Base-by-base conservation (phyloP, 2,797 vertebrate genomes). In the Microhierax caerulescens region DNA sequence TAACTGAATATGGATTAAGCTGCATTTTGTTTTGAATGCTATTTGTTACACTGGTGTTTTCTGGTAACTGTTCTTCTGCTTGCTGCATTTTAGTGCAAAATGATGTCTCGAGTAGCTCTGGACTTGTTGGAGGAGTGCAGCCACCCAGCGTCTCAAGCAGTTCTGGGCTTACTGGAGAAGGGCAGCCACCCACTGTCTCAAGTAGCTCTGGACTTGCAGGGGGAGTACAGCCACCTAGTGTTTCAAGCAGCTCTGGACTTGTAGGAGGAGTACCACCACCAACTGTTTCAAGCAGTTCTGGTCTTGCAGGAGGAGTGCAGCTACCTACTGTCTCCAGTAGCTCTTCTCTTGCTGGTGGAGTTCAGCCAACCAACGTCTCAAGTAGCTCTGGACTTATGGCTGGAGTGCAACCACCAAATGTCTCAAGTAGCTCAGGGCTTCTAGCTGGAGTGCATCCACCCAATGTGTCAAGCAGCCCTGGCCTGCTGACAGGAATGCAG, bases 361-460 rank as follows among this genome's bases (percentile, higher is more conserved):
- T 98, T 91, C 98, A 97, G 63, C 97, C 98, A 73, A 76, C 97
- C 47, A 98, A 53, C 2, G 94, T 98, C 72, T 97, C 98, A 5
- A 97, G 50, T 94, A 97, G 94, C 90, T 97, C 98, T 85, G 98
- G 98, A 97, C 98, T 98, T 96, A 57, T 97, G 80, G 68, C 94
- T 95, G 98, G 97, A 93, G 95, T 97, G 19, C 97, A 98, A 24
- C 98, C 98, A 76, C 98, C 98, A 73, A 98, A 88, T 59, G 96
- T 97, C 34, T 98, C 98, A 45, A 99, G 98, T 88, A 99, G 98
- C 92, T 97, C 98, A 96, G 99, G 99, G 95, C 99, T 98, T 96
- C 76, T 98, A 47, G 84, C 93, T 86, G 98, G 98, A 77, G 95
- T 97, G 90, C 98, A 98, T 80, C 97, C 98, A 90, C 96, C 98